Evolutionary conservation across 2,113 vertebrate genomes (phyloP), one percentile per base, ranked within the genome.

Genomic region (Diadophis punctatus): DNA sequence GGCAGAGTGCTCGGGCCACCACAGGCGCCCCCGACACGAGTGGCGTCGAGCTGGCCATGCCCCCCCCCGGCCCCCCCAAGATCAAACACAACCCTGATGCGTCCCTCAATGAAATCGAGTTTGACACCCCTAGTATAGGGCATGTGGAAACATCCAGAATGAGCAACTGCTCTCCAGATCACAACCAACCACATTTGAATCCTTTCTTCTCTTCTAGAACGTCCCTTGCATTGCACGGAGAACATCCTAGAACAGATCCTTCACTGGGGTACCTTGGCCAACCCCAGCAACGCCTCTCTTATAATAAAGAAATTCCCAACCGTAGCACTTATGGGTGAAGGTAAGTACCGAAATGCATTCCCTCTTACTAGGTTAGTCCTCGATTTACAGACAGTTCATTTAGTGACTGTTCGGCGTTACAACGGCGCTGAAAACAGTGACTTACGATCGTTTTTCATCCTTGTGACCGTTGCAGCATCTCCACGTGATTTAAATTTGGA

Each of bases 181-280:
- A 87, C 93, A 94, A 14, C 93, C 8, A 5, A 1, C 87, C 85
- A 1, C 1, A 23, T 63, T 52, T 89, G 51, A 6, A 0, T 22
- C 10, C 22, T 90, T 0, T 91, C 23, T 88, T 6, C 53, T 63
- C 8, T 96, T 94, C 86, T 97, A 99, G 99, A 99, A 95, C 98
- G 99, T 3, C 98, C 98, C 3, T 95, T 99, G 93, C 98, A 99
- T 97, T 99, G 98, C 96, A 98, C 97, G 68, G 99, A 99, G 95
- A 99, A 98, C 92, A 96, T 99, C 27, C 96, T 99, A 91, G 99
- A 99, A 93, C 99, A 99, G 95, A 98, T 99, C 88, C 97, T 99
- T 95, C 98, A 98, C 90, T 99, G 99, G 99, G 98, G 98, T 91
- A 95, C 97, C 1, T 96, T 99, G 93, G 97, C 98, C 23, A 98